Evolutionary conservation across 1,140 invertebrate species (phyloP), one percentile per base, ranked within the genome.

Genomic region (Cotesia glomerata): DNA sequence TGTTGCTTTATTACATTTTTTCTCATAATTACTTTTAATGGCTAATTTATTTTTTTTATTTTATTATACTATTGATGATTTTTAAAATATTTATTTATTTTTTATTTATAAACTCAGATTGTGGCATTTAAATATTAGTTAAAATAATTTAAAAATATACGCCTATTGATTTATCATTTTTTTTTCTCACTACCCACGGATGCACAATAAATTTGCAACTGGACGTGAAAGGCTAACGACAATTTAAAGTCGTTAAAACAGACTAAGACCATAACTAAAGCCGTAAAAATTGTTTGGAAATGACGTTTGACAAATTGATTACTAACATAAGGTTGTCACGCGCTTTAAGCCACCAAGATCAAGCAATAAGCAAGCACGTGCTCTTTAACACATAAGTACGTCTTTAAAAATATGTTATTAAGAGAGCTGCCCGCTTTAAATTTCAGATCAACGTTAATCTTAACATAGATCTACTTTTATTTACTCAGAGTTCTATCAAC

Each of bases 241-340:
- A 34, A 5, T 26, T 26, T 5, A 32, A 9, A 45, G 61, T 63
- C 13, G 34, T 45, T 63, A 36, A 63, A 7, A 36, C 35, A 3
- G 39, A n/a, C 4, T 13, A 13, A n/a, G 16, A 63, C 34, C 39
- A 26, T 26, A 26, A 26, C n/a, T 61, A 45, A 11, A 35, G 45
- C 45, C 63, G 34, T 65, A 45, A 65, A 62, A 67, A 67, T 52
- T 54, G 51, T 67, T 64, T 64, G 62, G 39, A 64, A 13, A 67
- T 67, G 65, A 67, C 65, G 65, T 32, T 5, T 13, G n/a, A 34
- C 39, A n/a, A 67, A 54, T 34, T 67, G 26, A 67, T 54, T 18
- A 54, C 65, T 39, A 49, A 67, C 26, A 54, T 52, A 34, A 67
- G 11, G 26, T 67, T 45, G 51, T 67, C 45, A 52, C 34, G 26